Conservation (phyloP, 1,140 invertebrate genomes). For the Macrobrachium rosenbergii region DNA sequence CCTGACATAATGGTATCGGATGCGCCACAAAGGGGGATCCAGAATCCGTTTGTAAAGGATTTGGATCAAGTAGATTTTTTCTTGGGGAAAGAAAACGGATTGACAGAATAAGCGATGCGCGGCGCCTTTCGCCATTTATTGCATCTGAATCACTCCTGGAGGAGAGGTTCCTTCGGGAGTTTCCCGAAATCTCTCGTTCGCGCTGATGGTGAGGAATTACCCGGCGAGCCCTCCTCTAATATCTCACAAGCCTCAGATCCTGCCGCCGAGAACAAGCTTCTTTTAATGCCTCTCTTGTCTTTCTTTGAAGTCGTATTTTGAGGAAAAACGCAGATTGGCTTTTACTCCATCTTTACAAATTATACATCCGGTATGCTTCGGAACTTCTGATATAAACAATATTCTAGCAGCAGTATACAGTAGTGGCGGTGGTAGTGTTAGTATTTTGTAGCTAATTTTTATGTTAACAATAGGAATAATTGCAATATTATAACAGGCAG, state of each 20-base stretch:
- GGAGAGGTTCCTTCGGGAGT: conserved; percentile 23
- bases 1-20: conserved; percentile 60
- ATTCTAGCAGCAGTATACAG: no score
- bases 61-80: conserved; percentile 46
- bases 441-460: no score
- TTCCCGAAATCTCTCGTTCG: conserved; percentile 17
- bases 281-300: no score
- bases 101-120: conserved; percentile 57
- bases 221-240: not conserved
- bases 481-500: not conserved
- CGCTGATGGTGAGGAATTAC: not conserved
- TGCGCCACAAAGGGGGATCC: conserved; percentile 46
- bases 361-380: no score
- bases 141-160: conserved; percentile 41
- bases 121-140: conserved; percentile 45
- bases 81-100: conserved; percentile 49
- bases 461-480: not conserved
- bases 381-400: no score
- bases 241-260: no score
- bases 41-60: conserved; percentile 60
- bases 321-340: no score
- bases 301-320: no score
- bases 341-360: no score
- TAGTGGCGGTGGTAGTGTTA: no score
- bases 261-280: no score